Percentiles rank a stretch among this genome's conserved stretches.
Evolutionary conservation across 2,113 vertebrate species (phyloP).

Genomic region (Microcebus tavaratra): DNA sequence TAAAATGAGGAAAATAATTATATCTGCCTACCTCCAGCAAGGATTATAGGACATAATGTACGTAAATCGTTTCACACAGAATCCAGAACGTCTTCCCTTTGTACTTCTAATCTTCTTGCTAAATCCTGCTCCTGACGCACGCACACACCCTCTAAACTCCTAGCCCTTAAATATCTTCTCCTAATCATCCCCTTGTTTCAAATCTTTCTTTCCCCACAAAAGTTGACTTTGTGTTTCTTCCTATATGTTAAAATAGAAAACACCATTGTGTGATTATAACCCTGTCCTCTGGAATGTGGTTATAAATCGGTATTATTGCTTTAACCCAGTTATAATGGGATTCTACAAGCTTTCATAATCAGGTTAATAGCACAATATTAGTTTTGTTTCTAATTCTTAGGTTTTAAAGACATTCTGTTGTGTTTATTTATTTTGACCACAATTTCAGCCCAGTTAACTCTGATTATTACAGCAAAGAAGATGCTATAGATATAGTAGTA

Average conservation of each 20-base stretch:
- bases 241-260: accelerated
- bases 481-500: background rate
- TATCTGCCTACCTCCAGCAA: accelerated
- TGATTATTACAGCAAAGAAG: background rate
- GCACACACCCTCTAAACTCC: background rate
- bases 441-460: background rate
- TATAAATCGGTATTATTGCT: accelerated
- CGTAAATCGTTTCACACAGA: accelerated
- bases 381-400: background rate
- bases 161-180: background rate
- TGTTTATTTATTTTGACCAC: background rate
- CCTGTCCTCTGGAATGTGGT: background rate
- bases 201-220: background rate
- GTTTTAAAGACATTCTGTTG: background rate
- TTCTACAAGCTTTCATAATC: background rate
- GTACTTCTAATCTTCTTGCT: accelerated
- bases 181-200: background rate
- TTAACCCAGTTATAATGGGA: accelerated
- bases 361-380: accelerated
- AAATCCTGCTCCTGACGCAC: background rate
- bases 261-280: background rate
- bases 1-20: accelerated
- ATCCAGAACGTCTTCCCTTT: accelerated
- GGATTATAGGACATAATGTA: accelerated
- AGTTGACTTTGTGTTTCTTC: background rate